Evolutionary conservation across 2,888 invertebrate genomes (phyloP).

Genomic region (Cantharis nigra): DNA sequence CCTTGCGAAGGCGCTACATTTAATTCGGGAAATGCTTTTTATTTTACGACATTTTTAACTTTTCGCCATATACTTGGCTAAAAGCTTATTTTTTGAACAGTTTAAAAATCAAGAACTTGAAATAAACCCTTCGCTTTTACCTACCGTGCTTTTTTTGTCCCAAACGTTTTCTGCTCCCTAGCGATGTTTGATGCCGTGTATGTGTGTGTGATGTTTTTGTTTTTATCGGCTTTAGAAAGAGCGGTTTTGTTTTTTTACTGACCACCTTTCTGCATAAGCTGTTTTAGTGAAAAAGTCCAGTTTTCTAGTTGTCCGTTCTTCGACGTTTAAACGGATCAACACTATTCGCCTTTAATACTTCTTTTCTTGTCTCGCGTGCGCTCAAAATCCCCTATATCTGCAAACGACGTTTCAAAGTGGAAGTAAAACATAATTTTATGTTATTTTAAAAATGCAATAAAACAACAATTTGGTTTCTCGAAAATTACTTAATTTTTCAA

Average conservation of each 20-base stretch:
- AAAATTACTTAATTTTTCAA: not conserved
- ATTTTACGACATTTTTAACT: not conserved
- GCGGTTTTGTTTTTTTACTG: slow-evolving; percentile 23
- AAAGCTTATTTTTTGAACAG: not conserved
- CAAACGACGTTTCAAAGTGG: slow-evolving; percentile 24
- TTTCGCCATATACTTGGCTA: not conserved
- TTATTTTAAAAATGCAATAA: not conserved
- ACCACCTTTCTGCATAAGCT: slow-evolving; percentile 33
- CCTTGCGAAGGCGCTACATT: slow-evolving; percentile 18
- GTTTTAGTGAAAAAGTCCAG: slow-evolving; percentile 26
- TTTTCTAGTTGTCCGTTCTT: slow-evolving; percentile 13
- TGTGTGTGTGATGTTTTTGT: slow-evolving; percentile 16
- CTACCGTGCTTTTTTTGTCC: slow-evolving; percentile 1
- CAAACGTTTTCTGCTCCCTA: not conserved
- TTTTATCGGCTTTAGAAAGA: slow-evolving; percentile 23
- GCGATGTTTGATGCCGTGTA: not conserved
- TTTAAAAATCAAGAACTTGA: slow-evolving; percentile 8
- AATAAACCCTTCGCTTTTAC: slow-evolving; percentile 5
- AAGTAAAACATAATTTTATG: not conserved
- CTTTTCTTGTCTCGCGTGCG: slow-evolving; percentile 42
- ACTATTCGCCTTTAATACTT: slow-evolving; percentile 42
- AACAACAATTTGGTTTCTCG: not conserved
- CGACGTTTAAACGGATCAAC: slow-evolving; percentile 43
- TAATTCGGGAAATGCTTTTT: slow-evolving; percentile 15
- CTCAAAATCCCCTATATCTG: slow-evolving; percentile 45